Percentiles rank a stretch among this genome's conserved stretches.
Evolutionary conservation across 2,113 vertebrate genomes (phyloP).

Genomic region (Tupaia tana): DNA sequence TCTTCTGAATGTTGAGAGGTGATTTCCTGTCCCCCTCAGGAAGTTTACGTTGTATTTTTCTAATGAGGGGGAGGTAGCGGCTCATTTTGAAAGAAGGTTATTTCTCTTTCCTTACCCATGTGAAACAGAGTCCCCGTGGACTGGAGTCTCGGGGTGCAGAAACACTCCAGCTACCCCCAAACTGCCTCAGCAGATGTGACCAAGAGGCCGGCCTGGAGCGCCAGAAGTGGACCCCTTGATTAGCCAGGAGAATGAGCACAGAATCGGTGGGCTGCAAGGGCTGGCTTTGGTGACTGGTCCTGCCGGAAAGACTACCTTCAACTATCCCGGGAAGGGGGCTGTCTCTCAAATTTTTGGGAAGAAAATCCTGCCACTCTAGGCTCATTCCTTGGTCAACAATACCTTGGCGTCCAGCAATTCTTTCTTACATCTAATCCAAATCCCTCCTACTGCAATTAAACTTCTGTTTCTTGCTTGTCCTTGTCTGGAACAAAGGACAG

Average conservation of each 20-base stretch:
- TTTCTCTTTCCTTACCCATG: not conserved
- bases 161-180: not conserved
- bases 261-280: not conserved
- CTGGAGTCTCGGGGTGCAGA: not conserved
- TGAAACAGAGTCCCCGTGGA: not conserved
- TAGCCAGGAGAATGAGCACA: not conserved
- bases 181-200: not conserved
- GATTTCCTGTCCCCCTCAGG: not conserved
- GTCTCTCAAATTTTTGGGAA: not conserved
- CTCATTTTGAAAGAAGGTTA: not conserved
- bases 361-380: not conserved
- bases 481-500: conserved; percentile 36
- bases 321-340: not conserved
- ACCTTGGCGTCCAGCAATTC: not conserved
- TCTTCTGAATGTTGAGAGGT: not conserved
- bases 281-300: not conserved
- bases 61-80: not conserved
- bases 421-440: not conserved
- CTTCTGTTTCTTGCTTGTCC: not conserved
- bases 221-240: not conserved
- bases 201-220: not conserved
- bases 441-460: not conserved
- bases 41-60: not conserved
- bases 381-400: not conserved
- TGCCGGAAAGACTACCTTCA: not conserved